These are phyloP conservation scores for Amniataba percoides DNA, from an alignment of 2,797 vertebrate species.

Conservation along the genomic window DNA sequence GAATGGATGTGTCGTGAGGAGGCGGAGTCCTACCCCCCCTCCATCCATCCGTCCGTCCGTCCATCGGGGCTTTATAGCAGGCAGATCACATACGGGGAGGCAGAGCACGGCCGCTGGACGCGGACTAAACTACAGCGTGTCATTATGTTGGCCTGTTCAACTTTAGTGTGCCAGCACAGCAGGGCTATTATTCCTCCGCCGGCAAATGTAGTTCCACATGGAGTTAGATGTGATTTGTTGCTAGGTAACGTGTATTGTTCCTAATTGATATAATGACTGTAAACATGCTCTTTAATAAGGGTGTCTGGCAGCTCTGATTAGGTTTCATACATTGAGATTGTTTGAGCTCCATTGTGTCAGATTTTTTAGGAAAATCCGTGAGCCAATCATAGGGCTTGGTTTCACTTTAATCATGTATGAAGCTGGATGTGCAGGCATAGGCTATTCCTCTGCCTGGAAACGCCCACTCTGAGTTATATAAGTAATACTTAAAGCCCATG, in stretches of 20 bases:
- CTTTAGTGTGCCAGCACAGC: neutral
- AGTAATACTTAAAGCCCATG: slow-evolving; percentile 32
- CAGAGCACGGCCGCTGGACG: slow-evolving; percentile 19
- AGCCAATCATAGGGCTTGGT: slow-evolving; percentile 18
- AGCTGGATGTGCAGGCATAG: slow-evolving; percentile 22
- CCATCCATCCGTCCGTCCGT: neutral
- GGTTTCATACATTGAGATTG: no score
- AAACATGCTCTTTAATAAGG: neutral
- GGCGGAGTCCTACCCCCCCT: slow-evolving; percentile 77
- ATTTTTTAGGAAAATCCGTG: neutral
- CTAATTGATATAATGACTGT: neutral
- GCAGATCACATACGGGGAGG: slow-evolving; percentile 32
- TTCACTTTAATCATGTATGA: slow-evolving; percentile 29
- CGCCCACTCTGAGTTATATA: slow-evolving; percentile 60
- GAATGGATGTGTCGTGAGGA: slow-evolving; percentile 77
- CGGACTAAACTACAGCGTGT: neutral
- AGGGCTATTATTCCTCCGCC: neutral
- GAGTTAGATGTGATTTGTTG: neutral
- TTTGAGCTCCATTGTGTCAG: neutral
- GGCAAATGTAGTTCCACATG: neutral
- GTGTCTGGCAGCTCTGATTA: neutral
- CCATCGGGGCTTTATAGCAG: slow-evolving; percentile 34
- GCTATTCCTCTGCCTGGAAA: slow-evolving; percentile 29
- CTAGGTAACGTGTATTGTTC: neutral
- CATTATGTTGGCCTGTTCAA: no score